These are phyloP conservation scores for Myotis vivesi DNA, from an alignment of 2,797 vertebrate genomes.

Conservation along the genomic window DNA sequence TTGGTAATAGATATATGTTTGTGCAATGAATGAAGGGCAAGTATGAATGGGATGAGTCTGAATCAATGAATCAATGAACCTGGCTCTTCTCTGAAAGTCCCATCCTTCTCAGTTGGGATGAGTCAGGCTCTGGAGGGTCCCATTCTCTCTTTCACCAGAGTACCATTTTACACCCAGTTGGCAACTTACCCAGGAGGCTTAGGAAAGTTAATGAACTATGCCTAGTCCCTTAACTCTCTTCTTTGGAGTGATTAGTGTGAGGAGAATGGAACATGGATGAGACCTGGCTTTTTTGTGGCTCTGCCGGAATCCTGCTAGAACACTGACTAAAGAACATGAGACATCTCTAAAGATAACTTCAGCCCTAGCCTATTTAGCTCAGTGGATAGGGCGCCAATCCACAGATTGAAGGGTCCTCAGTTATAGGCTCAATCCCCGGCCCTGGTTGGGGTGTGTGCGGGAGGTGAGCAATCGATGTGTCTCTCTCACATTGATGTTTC, in stretches of 20 bases:
- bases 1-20: neutral
- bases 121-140: neutral
- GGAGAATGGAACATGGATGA: neutral
- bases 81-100: neutral
- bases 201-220: neutral
- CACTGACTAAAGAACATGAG: neutral
- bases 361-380: neutral
- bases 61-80: neutral
- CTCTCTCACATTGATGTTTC: too few species aligned
- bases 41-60: neutral
- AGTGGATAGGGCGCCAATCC: too few species aligned
- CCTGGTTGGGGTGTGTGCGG: too few species aligned
- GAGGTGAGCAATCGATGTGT: too few species aligned
- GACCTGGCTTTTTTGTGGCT: neutral
- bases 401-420: too few species aligned
- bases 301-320: neutral
- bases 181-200: constrained; percentile 30
- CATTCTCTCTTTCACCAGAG: neutral
- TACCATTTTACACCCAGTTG: constrained; percentile 51
- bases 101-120: neutral
- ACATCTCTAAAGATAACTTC: neutral
- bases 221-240: neutral
- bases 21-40: neutral
- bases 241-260: constrained; percentile 1
- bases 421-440: too few species aligned